These are phyloP conservation scores for Phoronis australis DNA, from an alignment of 2,888 invertebrate species.

Conservation along the genomic window DNA sequence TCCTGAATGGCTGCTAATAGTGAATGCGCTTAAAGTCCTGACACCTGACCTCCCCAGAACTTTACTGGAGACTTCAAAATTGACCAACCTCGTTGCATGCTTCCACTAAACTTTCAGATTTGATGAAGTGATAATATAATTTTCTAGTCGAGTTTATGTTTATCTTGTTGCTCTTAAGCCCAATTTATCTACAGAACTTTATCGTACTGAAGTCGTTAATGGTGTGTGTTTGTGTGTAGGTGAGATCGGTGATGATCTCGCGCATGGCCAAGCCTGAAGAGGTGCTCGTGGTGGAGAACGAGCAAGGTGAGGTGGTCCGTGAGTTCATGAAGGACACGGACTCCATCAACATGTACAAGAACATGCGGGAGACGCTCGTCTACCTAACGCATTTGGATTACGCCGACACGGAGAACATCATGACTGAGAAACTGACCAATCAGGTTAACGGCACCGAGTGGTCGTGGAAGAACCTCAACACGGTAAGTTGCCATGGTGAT, in stretches of 20 bases:
- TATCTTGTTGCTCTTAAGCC: too few species aligned
- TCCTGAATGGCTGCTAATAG: too few species aligned
- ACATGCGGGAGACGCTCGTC: slow-evolving; percentile 87
- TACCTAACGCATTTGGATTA: slow-evolving; percentile 98
- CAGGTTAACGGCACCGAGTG: slow-evolving; percentile 98
- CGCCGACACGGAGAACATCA: slow-evolving; percentile 93
- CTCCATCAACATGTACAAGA: slow-evolving; percentile 97
- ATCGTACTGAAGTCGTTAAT: too few species aligned
- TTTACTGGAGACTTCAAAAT: not conserved
- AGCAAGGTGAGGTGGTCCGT: slow-evolving; percentile 97
- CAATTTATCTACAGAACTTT: too few species aligned
- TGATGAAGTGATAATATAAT: too few species aligned
- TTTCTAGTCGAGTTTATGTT: not conserved
- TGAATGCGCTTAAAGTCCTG: too few species aligned
- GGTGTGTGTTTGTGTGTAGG: slow-evolving; percentile 53
- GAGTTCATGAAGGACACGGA: slow-evolving; percentile 99
- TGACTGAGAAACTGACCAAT: slow-evolving; percentile 97
- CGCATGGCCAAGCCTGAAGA: slow-evolving; percentile 99
- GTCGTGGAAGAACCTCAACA: slow-evolving; percentile 99
- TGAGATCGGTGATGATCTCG: slow-evolving; percentile 96
- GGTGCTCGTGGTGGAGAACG: slow-evolving; percentile 98
- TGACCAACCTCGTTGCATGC: not conserved
- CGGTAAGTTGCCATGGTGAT: slow-evolving; percentile 58
- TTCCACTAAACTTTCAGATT: too few species aligned
- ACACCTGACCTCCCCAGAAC: too few species aligned